Percentiles rank a stretch among this genome's conserved stretches.
Evolutionary conservation across 2,888 invertebrate genomes (phyloP).

Genomic region (Coenonympha glycerion): DNA sequence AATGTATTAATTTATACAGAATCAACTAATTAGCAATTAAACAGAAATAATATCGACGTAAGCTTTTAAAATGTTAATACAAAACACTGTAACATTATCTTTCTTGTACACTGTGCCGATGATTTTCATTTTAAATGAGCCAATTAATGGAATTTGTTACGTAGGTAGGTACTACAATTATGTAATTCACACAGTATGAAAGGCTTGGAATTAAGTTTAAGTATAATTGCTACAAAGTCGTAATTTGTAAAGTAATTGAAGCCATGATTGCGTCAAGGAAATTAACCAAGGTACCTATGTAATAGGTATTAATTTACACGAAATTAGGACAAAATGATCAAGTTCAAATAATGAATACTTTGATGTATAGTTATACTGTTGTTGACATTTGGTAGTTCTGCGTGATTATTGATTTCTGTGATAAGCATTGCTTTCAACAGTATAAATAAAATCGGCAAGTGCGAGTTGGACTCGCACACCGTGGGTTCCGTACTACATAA

Average conservation of each 20-base stretch:
- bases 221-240: slow-evolving; percentile 4
- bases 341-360: slow-evolving; percentile 3
- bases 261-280: slow-evolving; percentile 9
- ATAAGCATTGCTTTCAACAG: no score
- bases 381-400: no score
- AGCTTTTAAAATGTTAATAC: background rate
- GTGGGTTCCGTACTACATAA: no score
- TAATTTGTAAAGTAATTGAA: background rate
- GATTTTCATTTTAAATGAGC: background rate
- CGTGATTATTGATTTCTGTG: no score
- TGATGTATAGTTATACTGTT: no score
- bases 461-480: no score
- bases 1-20: background rate
- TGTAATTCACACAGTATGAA: background rate
- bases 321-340: slow-evolving; percentile 18
- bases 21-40: background rate
- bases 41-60: background rate
- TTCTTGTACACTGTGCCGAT: background rate
- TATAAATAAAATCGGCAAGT: no score
- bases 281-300: slow-evolving; percentile 11
- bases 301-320: slow-evolving; percentile 9
- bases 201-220: background rate
- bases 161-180: background rate
- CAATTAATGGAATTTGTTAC: slow-evolving; percentile 4
- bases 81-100: background rate